Evolutionary conservation across 2,113 vertebrate genomes (phyloP), one percentile per base, ranked within the genome.

Genomic region (Syngnathoides biaculeatus): DNA sequence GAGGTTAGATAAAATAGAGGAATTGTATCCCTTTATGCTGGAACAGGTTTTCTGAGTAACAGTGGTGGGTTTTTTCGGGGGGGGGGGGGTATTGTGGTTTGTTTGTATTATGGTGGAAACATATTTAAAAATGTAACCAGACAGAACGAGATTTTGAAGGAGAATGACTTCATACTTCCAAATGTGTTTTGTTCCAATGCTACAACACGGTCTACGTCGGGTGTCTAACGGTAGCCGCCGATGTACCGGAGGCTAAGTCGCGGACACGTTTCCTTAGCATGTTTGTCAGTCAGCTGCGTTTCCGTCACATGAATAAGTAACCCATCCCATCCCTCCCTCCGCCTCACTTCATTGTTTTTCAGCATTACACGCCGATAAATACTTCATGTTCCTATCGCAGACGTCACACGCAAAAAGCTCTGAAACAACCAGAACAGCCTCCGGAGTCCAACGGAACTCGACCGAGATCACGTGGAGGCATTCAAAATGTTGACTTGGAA

Each of bases 301-400:
- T 84, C 74, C 71, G 65, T 74, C 65, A 48, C 79, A 79, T 88
- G 67, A 80, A 88, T 90, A 84, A 89, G 68, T 88, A 75, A 84
- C 17, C 40, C 17, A 27, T 70, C 78, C 74, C 65, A 84, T 15
- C 40, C 17, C 24, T 70, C 78, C 74, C 65, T 43, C 35, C 78
- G 64, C 71, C 62, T 85, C 62, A 88, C 67, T 48, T 68, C 67
- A 65, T 82, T 78, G 65, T 86, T 78, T 81, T 74, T 70, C 59
- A 72, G 79, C 74, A 64, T 81, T 79, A 72, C 68, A 79, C 69
- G 57, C 58, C 68, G 43, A 26, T 82, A 62, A 85, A 88, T 86
- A 73, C 62, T 85, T 86, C 53, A 85, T 84, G 79, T 24, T 52
- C 65, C 61, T 61, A 73, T 17, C 19, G 22, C 58, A 55, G 63